A percentile compares a stretch with the other conserved stretches of the same genome.
These are phyloP conservation scores for Hormiphora californensis DNA, from an alignment of 37 sponge, comb jelly and placozoan genomes.

Conservation along the genomic window DNA sequence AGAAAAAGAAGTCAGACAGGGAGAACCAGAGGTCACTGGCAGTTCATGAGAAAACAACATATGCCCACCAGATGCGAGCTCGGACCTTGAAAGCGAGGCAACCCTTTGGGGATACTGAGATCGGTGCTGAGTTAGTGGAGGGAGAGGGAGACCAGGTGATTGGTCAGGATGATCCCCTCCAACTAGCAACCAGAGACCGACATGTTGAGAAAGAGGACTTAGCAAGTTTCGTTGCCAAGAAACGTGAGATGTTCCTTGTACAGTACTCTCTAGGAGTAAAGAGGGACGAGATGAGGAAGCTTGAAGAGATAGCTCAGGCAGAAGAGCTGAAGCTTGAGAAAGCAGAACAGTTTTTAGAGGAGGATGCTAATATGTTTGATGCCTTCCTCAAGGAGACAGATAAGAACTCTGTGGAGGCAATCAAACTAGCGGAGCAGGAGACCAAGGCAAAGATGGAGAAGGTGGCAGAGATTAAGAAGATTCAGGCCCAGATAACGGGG, in stretches of 20 bases:
- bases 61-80: constrained; percentile 72
- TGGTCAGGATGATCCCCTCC: constrained; percentile 25
- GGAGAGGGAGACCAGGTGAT: constrained; percentile 23
- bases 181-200: constrained; percentile 61
- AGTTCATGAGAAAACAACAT: constrained; percentile 87
- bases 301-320: constrained; percentile 80
- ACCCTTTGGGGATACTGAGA: constrained; percentile 56
- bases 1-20: constrained; percentile 56
- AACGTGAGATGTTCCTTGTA: constrained; percentile 91
- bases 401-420: constrained; percentile 90
- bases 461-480: constrained; percentile 80
- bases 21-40: constrained; percentile 64
- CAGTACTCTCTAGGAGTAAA: constrained; percentile 89
- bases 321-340: constrained; percentile 83
- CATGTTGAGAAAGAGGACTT: constrained; percentile 86
- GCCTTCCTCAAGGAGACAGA: constrained; percentile 94
- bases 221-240: constrained; percentile 65
- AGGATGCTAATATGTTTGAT: constrained; percentile 92
- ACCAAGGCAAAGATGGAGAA: constrained; percentile 89
- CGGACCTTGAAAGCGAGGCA: constrained; percentile 60
- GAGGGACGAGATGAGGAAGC: constrained; percentile 84
- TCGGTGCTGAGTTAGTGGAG: background rate
- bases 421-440: constrained; percentile 83
- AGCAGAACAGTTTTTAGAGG: constrained; percentile 86
- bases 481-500: constrained; percentile 77